Evolutionary conservation across 2,797 vertebrate genomes (phyloP).

Genomic region (Fratercula arctica): DNA sequence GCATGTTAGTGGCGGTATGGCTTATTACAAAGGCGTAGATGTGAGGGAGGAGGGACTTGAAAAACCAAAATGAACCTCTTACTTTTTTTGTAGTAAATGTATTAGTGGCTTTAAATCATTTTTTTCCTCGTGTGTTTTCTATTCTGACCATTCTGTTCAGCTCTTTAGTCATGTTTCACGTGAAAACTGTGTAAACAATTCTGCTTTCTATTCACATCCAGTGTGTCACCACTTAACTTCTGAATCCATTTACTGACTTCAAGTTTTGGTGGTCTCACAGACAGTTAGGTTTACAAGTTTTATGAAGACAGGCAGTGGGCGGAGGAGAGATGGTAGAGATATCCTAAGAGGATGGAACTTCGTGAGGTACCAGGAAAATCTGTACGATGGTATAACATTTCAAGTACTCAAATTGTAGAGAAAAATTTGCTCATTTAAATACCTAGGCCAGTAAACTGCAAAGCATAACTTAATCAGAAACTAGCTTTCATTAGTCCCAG

Average conservation of each 20-base stretch:
- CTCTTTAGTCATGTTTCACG: background rate
- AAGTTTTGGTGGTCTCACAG: background rate
- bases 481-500: background rate
- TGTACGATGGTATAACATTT: background rate
- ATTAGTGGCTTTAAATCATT: background rate
- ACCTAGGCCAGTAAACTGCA: background rate
- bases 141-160: background rate
- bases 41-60: background rate
- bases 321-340: background rate
- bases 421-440: background rate
- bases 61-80: background rate
- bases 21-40: background rate
- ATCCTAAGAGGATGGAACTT: background rate
- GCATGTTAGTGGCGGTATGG: background rate
- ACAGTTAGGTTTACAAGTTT: background rate
- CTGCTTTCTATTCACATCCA: background rate
- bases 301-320: background rate
- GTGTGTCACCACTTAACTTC: background rate
- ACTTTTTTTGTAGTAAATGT: background rate
- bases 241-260: background rate
- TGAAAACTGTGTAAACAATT: background rate
- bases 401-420: background rate
- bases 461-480: background rate
- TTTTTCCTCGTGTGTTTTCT: background rate
- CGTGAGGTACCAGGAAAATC: background rate